Percentiles rank a stretch among this genome's conserved stretches.
Conservation (phyloP, 2,888 invertebrate species). For the Ectemnius cavifrons region DNA sequence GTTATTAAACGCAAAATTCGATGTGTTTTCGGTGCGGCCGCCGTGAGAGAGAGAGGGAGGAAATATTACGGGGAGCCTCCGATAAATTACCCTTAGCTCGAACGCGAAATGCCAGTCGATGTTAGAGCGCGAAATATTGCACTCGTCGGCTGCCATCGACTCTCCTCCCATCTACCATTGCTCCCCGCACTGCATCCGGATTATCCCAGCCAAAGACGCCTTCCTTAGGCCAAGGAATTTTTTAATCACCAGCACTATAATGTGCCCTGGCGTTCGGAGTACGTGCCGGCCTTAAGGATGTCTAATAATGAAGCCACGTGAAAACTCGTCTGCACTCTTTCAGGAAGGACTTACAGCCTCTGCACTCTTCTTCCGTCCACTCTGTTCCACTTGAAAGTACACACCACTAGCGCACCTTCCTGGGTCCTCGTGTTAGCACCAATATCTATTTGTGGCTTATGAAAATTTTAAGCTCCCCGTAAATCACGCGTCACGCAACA, state of each 20-base stretch:
- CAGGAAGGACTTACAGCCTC: no score
- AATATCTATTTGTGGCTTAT: conserved; percentile 57
- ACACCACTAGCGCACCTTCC: background rate
- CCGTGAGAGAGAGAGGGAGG: background rate
- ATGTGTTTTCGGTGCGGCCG: background rate
- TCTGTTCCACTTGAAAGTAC: no score
- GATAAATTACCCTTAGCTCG: conserved; percentile 4
- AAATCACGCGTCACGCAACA: conserved; percentile 58
- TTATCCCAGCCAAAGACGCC: background rate
- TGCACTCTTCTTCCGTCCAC: no score
- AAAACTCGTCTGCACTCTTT: background rate
- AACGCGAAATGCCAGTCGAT: background rate
- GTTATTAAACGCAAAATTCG: conserved; percentile 7
- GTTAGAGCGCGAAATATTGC: no score
- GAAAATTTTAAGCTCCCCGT: conserved; percentile 56
- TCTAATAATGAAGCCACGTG: conserved; percentile 25
- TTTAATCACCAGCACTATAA: background rate
- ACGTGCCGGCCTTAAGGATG: conserved; percentile 14
- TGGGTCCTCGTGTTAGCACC: conserved; percentile 26
- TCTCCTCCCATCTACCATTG: no score
- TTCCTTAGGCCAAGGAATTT: background rate
- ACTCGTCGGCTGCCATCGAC: no score
- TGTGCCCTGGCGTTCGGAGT: background rate
- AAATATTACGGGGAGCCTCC: background rate
- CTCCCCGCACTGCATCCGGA: no score